A percentile compares a stretch with the other conserved stretches of the same genome.
Evolutionary conservation across 2,797 vertebrate genomes (phyloP).

Genomic region (Brachymystax lenok): DNA sequence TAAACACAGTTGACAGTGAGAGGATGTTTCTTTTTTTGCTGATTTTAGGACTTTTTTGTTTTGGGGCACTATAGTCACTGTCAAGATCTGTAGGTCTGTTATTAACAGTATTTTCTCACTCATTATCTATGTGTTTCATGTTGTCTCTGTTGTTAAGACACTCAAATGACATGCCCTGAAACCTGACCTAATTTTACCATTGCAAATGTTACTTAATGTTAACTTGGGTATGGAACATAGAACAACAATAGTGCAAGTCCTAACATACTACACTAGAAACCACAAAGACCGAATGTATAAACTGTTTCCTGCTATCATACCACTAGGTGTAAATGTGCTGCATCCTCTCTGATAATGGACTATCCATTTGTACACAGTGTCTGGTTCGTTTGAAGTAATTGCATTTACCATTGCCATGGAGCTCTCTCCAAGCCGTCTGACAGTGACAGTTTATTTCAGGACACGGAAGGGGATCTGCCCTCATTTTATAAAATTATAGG

Average conservation of each 20-base stretch:
- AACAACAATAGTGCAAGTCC: not conserved
- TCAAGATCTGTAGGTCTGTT: not conserved
- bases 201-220: not conserved
- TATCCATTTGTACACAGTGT: not conserved
- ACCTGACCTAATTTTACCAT: not conserved
- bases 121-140: not conserved
- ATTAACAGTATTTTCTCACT: not conserved
- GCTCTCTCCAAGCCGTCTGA: not conserved
- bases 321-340: conserved; percentile 27
- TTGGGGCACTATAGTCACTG: not conserved
- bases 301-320: not conserved
- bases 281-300: not conserved
- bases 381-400: conserved; percentile 9
- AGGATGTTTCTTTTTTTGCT: too few relatives aligned
- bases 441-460: conserved; percentile 8
- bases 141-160: not conserved
- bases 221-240: not conserved
- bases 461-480: conserved; percentile 2
- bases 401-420: not conserved
- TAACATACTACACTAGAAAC: not conserved
- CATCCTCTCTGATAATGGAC: conserved; percentile 1
- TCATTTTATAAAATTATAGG: not conserved
- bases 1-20: too few relatives aligned
- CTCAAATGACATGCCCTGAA: not conserved
- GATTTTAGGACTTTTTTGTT: not conserved